Conservation (phyloP, 2,888 invertebrate genomes). For the Heliothis peltigera region DNA sequence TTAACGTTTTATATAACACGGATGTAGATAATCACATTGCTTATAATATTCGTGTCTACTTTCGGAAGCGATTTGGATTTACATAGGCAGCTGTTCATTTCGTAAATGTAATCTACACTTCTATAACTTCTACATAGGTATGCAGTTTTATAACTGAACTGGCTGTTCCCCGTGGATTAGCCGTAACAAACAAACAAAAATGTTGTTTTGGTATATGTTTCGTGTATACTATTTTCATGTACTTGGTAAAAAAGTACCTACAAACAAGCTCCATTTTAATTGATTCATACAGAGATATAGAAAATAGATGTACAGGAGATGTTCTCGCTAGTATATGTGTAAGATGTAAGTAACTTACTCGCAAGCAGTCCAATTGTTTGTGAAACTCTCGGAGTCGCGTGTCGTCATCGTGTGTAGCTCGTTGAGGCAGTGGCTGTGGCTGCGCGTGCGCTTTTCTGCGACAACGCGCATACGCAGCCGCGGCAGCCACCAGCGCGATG, state of each 20-base stretch:
- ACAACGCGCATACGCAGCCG: conserved; percentile 82
- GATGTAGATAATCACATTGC: conserved; percentile 11
- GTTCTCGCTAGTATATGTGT: too few relatives aligned
- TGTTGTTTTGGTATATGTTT: too few relatives aligned
- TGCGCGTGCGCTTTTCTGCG: conserved; percentile 74
- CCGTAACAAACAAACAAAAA: too few relatives aligned
- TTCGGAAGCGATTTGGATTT: conserved; percentile 11
- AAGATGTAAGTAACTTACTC: conserved; percentile 70
- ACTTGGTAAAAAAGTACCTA: too few relatives aligned
- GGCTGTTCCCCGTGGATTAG: too few relatives aligned
- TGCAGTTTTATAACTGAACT: too few relatives aligned
- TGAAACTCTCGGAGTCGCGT: conserved; percentile 85
- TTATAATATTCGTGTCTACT: conserved; percentile 23
- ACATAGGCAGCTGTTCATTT: not conserved
- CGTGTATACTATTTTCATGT: too few relatives aligned
- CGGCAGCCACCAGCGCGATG: conserved; percentile 78
- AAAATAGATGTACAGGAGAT: too few relatives aligned
- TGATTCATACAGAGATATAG: too few relatives aligned
- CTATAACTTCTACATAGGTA: not conserved
- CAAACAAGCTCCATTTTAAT: too few relatives aligned
- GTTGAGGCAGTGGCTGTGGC: conserved; percentile 82
- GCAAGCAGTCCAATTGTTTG: conserved; percentile 86
- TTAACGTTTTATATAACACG: conserved; percentile 32
- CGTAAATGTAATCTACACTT: conserved; percentile 7
- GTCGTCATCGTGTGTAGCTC: conserved; percentile 82